These are phyloP conservation scores for Hydriomena furcata DNA, from an alignment of 2,888 invertebrate genomes.

Conservation along the genomic window DNA sequence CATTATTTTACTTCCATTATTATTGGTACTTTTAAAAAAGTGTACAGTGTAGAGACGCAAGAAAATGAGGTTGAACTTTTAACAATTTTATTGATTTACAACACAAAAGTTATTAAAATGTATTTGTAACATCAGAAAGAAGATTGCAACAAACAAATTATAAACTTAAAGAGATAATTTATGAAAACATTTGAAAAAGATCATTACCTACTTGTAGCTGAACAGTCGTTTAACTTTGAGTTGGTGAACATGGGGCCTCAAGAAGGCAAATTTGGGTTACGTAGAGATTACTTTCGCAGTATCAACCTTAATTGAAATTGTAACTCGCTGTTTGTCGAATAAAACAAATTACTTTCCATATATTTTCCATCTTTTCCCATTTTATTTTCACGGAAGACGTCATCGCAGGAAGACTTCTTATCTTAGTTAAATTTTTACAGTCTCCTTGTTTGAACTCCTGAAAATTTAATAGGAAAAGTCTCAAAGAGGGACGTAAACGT, in stretches of 20 bases:
- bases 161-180: no score
- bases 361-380: conserved; percentile 21
- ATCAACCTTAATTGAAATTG: conserved; percentile 33
- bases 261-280: conserved; percentile 18
- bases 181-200: background rate
- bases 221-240: background rate
- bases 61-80: no score
- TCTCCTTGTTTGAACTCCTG: conserved; percentile 51
- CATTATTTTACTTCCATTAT: conserved; percentile 16
- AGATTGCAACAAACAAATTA: no score
- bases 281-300: conserved; percentile 22
- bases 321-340: conserved; percentile 36
- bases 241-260: background rate
- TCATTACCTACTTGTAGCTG: background rate
- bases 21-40: conserved; percentile 3
- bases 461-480: conserved; percentile 52
- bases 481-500: conserved; percentile 41
- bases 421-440: conserved; percentile 53
- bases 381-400: conserved; percentile 26
- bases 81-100: no score
- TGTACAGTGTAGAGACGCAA: no score
- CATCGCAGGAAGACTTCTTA: conserved; percentile 42
- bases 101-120: no score
- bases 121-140: no score
- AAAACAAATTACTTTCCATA: conserved; percentile 31